A percentile compares a stretch with the other conserved stretches of the same genome.
Conservation (phyloP, 2,113 vertebrate species). For the Sturnira hondurensis region DNA sequence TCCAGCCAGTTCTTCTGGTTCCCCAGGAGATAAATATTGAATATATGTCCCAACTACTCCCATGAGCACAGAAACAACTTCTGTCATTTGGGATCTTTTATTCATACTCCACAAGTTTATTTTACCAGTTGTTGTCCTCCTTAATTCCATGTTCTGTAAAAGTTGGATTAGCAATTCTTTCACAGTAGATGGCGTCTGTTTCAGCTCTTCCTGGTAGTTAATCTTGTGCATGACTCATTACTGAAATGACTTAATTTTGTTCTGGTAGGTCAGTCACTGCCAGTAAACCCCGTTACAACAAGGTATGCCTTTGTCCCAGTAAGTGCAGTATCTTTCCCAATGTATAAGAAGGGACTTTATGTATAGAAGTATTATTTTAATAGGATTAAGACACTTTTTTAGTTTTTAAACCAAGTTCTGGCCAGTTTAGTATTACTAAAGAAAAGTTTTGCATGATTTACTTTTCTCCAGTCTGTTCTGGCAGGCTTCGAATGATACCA, state of each 20-base stretch:
- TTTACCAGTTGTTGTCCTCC: neutral
- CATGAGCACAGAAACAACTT: constrained; percentile 18
- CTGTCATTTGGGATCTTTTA: neutral
- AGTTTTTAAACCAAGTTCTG: too few species aligned
- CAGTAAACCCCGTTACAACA: neutral
- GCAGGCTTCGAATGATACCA: too few species aligned
- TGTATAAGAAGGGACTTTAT: neutral
- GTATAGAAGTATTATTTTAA: neutral
- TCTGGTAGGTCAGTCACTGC: neutral
- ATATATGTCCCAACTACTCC: constrained; percentile 27
- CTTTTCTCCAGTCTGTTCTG: too few species aligned
- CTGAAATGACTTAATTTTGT: constrained; percentile 28
- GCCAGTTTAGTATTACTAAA: too few species aligned
- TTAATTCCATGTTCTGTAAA: neutral
- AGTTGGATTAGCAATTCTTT: neutral
- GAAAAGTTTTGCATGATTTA: too few species aligned
- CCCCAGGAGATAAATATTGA: constrained; percentile 10
- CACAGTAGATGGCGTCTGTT: neutral
- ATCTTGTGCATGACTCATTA: constrained; percentile 10
- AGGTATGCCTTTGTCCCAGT: neutral
- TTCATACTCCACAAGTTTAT: neutral
- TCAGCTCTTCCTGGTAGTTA: neutral
- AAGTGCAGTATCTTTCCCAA: neutral
- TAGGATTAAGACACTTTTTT: neutral
- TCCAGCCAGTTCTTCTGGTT: constrained; percentile 40